Conservation (phyloP, 2,888 invertebrate genomes). For the Ectemnius continuus region DNA sequence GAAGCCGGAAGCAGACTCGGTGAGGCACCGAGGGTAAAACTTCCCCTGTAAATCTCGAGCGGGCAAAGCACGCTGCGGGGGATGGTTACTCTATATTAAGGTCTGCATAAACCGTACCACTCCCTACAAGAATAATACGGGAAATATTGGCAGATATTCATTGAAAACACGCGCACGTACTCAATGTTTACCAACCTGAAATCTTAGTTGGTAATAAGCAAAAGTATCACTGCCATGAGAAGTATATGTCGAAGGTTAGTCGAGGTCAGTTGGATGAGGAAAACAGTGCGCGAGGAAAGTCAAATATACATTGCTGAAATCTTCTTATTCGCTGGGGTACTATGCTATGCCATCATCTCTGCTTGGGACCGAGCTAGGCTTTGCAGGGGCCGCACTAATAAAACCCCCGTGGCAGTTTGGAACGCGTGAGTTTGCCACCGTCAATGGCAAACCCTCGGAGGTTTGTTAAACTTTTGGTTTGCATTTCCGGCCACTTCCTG, state of each 20-base stretch:
- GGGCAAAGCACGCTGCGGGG: too few relatives aligned
- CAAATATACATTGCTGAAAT: background rate
- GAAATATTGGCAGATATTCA: background rate
- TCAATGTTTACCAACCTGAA: background rate
- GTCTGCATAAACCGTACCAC: too few relatives aligned
- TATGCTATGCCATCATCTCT: background rate
- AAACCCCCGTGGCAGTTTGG: constrained; percentile 13
- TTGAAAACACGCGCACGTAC: background rate
- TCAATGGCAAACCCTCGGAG: constrained; percentile 13
- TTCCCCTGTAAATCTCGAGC: too few relatives aligned
- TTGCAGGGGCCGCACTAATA: constrained; percentile 4
- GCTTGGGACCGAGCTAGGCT: too few relatives aligned
- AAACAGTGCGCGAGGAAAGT: background rate
- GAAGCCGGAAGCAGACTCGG: too few relatives aligned
- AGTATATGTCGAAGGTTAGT: background rate
- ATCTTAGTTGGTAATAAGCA: background rate
- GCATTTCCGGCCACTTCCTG: constrained; percentile 30
- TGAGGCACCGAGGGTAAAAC: too few relatives aligned
- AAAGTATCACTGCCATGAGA: background rate
- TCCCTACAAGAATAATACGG: too few relatives aligned
- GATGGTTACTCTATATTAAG: too few relatives aligned
- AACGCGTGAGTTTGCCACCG: constrained; percentile 12
- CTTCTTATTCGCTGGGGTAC: background rate
- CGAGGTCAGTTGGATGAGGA: background rate
- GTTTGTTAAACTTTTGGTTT: constrained; percentile 40